phyloP scores from a whole-genome alignment of 2,888 invertebrate genomes.

The Pristionchus maxplancki region DNA sequence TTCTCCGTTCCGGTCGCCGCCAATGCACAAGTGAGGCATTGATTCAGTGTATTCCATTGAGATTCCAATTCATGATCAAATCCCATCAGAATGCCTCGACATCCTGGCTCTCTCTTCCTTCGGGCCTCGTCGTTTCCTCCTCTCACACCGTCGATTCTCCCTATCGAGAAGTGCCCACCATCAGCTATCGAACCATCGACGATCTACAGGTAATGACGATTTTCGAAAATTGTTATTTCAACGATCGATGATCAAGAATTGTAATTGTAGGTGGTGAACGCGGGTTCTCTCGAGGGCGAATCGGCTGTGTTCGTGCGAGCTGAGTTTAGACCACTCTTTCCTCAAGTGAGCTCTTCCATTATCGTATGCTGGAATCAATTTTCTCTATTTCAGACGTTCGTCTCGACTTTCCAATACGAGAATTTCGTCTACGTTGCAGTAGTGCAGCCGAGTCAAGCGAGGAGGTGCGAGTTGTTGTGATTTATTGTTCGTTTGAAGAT shows the following conservation, averaged over 20 bases:
- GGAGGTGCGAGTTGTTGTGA: not conserved
- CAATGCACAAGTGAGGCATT: not conserved
- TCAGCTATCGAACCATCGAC: conserved; percentile 36
- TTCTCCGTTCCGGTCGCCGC: conserved; percentile 43
- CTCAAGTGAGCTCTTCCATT: conserved; percentile 51
- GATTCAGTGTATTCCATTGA: not conserved
- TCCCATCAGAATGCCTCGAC: conserved; percentile 48
- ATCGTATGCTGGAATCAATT: not conserved
- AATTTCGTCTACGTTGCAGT: conserved; percentile 79
- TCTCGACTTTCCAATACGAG: conserved; percentile 78
- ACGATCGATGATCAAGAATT: not conserved
- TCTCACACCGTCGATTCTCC: conserved; percentile 68
- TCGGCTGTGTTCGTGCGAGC: conserved; percentile 72
- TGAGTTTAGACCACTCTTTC: conserved; percentile 60
- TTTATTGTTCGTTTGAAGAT: not conserved
- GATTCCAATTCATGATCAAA: not conserved
- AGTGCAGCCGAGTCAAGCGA: conserved; percentile 72
- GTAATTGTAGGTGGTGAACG: conserved; percentile 50
- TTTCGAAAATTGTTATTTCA: not conserved
- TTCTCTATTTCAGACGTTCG: conserved; percentile 66
- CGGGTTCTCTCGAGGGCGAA: conserved; percentile 73
- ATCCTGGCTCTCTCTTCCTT: conserved; percentile 28
- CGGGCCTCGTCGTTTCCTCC: conserved; percentile 70
- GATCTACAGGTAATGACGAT: conserved; percentile 40
- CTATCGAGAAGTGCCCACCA: conserved; percentile 67